Percentiles rank a stretch among this genome's conserved stretches.
Evolutionary conservation across 2,113 vertebrate genomes (phyloP).

Genomic region (Zosterops japonicus): DNA sequence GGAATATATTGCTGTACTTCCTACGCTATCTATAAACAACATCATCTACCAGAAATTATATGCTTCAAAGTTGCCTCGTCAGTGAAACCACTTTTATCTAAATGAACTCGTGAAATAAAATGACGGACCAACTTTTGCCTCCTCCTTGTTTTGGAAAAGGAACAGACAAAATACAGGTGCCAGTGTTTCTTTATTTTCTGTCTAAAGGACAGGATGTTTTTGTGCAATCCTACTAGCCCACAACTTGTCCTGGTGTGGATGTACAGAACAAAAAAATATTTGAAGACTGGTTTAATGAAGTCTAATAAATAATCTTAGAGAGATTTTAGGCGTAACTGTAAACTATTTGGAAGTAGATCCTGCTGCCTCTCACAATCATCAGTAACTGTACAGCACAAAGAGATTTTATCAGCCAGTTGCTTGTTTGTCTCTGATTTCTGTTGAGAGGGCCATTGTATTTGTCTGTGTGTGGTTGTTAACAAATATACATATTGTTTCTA

Average conservation of each 20-base stretch:
- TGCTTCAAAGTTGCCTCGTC: not conserved
- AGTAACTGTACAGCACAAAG: not conserved
- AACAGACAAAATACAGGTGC: not conserved
- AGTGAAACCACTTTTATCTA: not conserved
- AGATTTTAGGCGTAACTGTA: not conserved
- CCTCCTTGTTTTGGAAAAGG: not conserved
- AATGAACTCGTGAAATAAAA: not conserved
- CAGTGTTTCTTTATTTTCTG: not conserved
- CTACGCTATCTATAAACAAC: not conserved
- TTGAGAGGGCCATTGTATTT: not conserved
- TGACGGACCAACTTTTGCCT: not conserved
- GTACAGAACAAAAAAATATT: not conserved
- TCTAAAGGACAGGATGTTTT: not conserved
- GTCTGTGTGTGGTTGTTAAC: not conserved
- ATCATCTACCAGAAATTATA: not conserved
- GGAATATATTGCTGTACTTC: too few relatives aligned
- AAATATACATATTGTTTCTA: not conserved
- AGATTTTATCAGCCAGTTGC: not conserved
- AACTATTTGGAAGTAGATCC: not conserved
- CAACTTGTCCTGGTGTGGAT: not conserved
- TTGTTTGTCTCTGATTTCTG: not conserved
- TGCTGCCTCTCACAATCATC: not conserved
- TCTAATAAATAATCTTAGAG: not conserved
- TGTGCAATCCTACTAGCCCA: not conserved
- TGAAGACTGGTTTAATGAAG: not conserved